Base-by-base conservation (phyloP, 2,888 invertebrate genomes). In the Phragmatobia fuliginosa region DNA sequence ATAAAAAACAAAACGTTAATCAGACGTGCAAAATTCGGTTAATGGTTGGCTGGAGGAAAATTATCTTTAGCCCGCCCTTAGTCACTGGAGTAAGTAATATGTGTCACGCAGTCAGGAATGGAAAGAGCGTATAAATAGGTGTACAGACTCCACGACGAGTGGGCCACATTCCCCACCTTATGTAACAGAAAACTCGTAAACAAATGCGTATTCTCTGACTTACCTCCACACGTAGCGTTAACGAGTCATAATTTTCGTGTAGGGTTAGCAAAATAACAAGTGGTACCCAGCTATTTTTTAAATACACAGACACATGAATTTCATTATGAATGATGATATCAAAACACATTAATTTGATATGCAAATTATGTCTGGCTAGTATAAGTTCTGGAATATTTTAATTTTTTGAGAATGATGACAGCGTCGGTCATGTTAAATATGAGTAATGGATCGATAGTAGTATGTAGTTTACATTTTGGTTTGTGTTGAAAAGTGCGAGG, bases 111-210 rank as follows among this genome's bases (percentile, higher is more conserved):
- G 88, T 85, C 88, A 83, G 87, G 88, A 90, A 91, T 90, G 91
- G 91, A 92, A 92, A 91, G 90, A 89, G 90, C 85, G 84, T 92
- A 92, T 92, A 92, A 93, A 93, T 92, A 91, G 82, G 91, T 89
- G 83, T 81, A 84, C 84, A 86, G 87, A 88, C 87, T 82, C 79
- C 78, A 84, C 82, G 86, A 84, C 82, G 86, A 88, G 87, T 89
- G 88, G 88, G 88, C 86, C 88, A 87, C 83, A 89, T 93, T 92
- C 85, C 82, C 77, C 81, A 83, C 82, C 85, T 87, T 87, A 93
- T 91, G 91, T 90, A 93, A 93, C 88, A 71, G 86, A 81, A 82
- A 87, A 83, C 88, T 90, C 90, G 91, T 94, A 94, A 93, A 93
- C 93, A 93, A 89, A 86, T 85, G 85, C 84, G 82, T 80, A 83